These are phyloP conservation scores for Poeciliopsis gracilis DNA, from an alignment of 2,797 vertebrate species.

Conservation along the genomic window DNA sequence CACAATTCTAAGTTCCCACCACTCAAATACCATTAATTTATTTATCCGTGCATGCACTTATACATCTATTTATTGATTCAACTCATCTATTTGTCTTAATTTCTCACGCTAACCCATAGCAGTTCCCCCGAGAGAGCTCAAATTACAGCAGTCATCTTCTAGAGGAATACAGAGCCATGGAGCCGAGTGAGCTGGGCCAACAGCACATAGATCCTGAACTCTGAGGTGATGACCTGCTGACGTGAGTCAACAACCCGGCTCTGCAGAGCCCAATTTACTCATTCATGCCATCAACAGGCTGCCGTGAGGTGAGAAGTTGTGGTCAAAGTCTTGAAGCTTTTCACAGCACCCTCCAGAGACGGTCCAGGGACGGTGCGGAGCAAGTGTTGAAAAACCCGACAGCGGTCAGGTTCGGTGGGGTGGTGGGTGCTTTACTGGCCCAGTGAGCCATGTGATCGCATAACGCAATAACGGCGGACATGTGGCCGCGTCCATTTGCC, in stretches of 20 bases:
- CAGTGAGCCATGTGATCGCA: conserved; percentile 65
- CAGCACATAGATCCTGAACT: conserved; percentile 45
- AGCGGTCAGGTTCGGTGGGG: conserved; percentile 40
- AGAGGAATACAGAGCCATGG: conserved; percentile 26
- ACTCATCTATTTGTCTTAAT: conserved; percentile 64
- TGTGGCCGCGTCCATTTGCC: conserved; percentile 39
- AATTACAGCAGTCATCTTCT: conserved; percentile 41
- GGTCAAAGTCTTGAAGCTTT: conserved; percentile 19
- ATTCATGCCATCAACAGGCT: conserved; percentile 11
- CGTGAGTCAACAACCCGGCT: conserved; percentile 27
- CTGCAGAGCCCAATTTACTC: conserved; percentile 25
- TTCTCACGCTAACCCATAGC: conserved; percentile 68
- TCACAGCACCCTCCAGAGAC: conserved; percentile 33
- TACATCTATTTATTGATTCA: conserved; percentile 76
- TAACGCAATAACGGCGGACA: conserved; percentile 41
- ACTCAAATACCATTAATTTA: conserved; percentile 70
- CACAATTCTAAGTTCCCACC: conserved; percentile 79
- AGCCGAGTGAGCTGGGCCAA: conserved; percentile 43
- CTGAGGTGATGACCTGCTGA: conserved; percentile 62
- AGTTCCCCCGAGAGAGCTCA: conserved; percentile 42
- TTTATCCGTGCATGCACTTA: conserved; percentile 71
- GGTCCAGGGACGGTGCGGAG: background rate
- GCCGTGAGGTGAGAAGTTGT: conserved; percentile 9
- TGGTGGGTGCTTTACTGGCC: conserved; percentile 60
- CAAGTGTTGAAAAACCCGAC: conserved; percentile 53